Evolutionary conservation across 2,888 invertebrate genomes (phyloP), one percentile per base, ranked within the genome.

Genomic region (Tetramorium bicarinatum): DNA sequence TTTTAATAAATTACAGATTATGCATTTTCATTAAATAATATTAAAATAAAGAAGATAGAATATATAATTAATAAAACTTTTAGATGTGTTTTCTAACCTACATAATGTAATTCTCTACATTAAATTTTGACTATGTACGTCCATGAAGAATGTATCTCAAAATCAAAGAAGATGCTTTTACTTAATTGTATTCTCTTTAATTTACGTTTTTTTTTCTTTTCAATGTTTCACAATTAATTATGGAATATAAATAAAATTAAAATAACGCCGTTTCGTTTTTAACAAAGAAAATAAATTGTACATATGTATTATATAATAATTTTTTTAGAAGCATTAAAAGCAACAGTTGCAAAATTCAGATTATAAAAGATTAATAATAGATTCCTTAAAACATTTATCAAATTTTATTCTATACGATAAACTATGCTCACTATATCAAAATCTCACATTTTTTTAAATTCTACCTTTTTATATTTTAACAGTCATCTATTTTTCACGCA

Each of bases 271-370:
- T 21, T 13, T 41, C 4, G 38, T 64, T 64, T 41, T 64, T 8
- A 3, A 21, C 7, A 21, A 41, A 13, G 3, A 41, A 41, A 41
- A 41, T 62, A 41, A 41, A 21, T 41, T 66, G 41, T 41, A n/a
- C n/a, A n/a, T n/a, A 64, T 64, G 21, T 21, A 21, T 64, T 41
- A 41, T 15, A 64, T 41, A 41, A 64, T 11, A 21, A 64, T 8
- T 41, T 64, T 64, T 25, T 66, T 44, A 66, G 7, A 66, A 25
- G 15, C 25, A 25, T 66, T 66, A 44, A 44, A 66, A 66, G 8
- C 21, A 64, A n/a, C 11, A 25, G 1, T 64, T 64, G 0, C 41
- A 64, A n/a, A 41, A 64, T 64, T 64, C 41, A 41, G 13, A 13
- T 0, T 62, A n/a, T 38, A 38, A 25, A 56, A 52, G 18, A 52